A percentile compares a stretch with the other conserved stretches of the same genome.
These are phyloP conservation scores for Uromys caudimaculatus DNA, from an alignment of 2,797 vertebrate species.

Conservation along the genomic window DNA sequence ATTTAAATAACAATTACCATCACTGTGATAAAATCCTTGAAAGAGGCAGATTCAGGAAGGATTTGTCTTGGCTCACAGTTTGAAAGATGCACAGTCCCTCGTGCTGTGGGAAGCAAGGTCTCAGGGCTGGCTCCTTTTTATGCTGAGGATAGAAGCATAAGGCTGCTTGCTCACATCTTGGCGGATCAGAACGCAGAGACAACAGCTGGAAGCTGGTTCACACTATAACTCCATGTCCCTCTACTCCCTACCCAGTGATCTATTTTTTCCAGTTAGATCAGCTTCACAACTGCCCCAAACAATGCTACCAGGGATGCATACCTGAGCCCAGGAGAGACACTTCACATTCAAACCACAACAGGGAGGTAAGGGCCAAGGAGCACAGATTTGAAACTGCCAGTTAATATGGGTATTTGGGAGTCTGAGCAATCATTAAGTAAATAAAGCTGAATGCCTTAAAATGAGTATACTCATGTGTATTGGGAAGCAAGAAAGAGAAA, in stretches of 20 bases:
- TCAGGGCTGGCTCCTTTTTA: neutral
- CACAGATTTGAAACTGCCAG: neutral
- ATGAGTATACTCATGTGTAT: conserved; percentile 3
- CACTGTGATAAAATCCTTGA: neutral
- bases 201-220: neutral
- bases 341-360: neutral
- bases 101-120: neutral
- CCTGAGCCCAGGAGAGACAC: neutral
- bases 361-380: neutral
- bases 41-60: neutral
- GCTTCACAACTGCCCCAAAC: neutral
- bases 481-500: neutral
- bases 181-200: neutral
- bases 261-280: neutral
- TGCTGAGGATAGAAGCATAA: neutral
- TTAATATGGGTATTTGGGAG: neutral
- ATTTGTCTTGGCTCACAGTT: neutral
- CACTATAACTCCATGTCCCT: neutral
- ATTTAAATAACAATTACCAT: neutral
- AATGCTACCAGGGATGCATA: neutral
- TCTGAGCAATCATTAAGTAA: conserved; percentile 1
- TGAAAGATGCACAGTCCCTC: neutral
- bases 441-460: neutral
- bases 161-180: neutral
- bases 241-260: neutral